Conservation (phyloP, 1,140 invertebrate species). For the Drosophila nebulosa region DNA sequence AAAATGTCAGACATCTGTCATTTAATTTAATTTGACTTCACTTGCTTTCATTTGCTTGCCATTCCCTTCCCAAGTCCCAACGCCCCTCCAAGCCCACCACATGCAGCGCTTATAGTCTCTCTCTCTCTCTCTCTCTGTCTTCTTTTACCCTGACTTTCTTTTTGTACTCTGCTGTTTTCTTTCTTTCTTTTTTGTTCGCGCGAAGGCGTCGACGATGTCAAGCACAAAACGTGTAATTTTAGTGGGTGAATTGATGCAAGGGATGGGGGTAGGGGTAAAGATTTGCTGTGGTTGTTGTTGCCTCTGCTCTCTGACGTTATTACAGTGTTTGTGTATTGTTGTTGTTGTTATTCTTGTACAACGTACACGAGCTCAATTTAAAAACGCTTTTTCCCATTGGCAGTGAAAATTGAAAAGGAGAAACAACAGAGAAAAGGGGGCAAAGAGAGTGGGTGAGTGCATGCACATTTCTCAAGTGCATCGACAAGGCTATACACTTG, state of each 20-base stretch:
- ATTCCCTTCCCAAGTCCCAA: not conserved
- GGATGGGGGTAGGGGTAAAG: not conserved
- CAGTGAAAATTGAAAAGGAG: conserved; percentile 29
- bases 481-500: conserved; percentile 51
- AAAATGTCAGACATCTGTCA: conserved; percentile 80
- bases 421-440: conserved; percentile 17
- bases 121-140: not conserved
- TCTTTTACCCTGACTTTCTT: not conserved
- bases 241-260: conserved; percentile 20
- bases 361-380: conserved; percentile 65
- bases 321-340: conserved; percentile 15
- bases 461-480: conserved; percentile 20
- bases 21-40: conserved; percentile 79
- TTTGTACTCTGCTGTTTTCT: conserved; percentile 12
- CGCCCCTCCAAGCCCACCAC: too few species aligned
- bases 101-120: too few species aligned
- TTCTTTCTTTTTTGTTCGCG: conserved; percentile 20
- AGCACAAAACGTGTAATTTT: conserved; percentile 71
- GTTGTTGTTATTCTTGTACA: conserved; percentile 31
- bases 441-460: not conserved
- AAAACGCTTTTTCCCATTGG: conserved; percentile 55
- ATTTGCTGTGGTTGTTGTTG: conserved; percentile 23
- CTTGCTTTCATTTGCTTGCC: conserved; percentile 72
- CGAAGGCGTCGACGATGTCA: conserved; percentile 56
- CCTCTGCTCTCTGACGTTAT: not conserved